Evolutionary conservation across 2,797 vertebrate species (phyloP).

Genomic region (Dromococcyx pavoninus): DNA sequence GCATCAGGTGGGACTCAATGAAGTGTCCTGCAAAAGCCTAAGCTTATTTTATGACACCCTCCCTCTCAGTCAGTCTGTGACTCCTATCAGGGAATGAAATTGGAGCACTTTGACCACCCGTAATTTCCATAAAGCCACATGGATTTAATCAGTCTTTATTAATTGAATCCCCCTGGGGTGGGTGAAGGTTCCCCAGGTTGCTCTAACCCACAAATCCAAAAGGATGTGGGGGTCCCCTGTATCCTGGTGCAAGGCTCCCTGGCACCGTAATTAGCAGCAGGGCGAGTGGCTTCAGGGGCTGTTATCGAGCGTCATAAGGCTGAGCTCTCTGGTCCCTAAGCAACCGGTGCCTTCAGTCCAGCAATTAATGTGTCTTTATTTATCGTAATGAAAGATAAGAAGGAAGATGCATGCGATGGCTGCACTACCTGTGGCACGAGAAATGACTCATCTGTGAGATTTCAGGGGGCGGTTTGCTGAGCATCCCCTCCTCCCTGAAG

Average conservation of each 20-base stretch:
- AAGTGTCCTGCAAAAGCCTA: not conserved
- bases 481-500: not conserved
- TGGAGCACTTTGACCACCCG: not conserved
- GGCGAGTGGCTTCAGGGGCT: too few species aligned
- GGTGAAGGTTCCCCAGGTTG: accelerated
- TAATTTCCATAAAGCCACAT: not conserved
- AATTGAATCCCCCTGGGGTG: not conserved
- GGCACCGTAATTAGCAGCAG: not conserved
- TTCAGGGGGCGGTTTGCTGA: not conserved
- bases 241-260: not conserved
- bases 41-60: not conserved
- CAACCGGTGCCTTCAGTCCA: not conserved
- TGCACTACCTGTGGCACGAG: not conserved
- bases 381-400: not conserved
- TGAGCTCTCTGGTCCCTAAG: accelerated
- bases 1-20: too few species aligned
- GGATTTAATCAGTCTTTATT: not conserved
- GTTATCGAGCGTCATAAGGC: accelerated
- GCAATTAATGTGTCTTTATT: not conserved
- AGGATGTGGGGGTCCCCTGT: too few species aligned
- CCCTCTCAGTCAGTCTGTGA: not conserved
- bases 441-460: not conserved
- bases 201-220: not conserved
- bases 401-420: accelerated
- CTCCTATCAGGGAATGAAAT: accelerated